A percentile compares a stretch with the other conserved stretches of the same genome.
Conservation (phyloP, 92 coral and sea anemone species). For the Porites divaricata region DNA sequence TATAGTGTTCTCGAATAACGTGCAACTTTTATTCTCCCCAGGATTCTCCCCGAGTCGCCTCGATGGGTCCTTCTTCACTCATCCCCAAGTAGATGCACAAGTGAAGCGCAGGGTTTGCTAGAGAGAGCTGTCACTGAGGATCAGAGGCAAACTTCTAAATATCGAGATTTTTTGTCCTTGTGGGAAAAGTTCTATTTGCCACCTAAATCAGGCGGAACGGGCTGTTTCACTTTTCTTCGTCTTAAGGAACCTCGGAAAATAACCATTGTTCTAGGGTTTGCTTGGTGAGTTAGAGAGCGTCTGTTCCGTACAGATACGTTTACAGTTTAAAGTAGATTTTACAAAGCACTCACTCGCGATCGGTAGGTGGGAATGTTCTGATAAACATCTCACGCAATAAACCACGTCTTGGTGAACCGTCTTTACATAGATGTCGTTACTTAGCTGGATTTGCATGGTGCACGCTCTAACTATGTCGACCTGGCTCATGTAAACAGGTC, state of each 20-base stretch:
- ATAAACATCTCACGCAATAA: too few species aligned
- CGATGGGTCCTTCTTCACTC: conserved; percentile 76
- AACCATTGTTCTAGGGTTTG: conserved; percentile 47
- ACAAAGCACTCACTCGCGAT: too few species aligned
- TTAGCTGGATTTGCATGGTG: too few species aligned
- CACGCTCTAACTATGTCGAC: too few species aligned
- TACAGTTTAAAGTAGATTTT: neutral
- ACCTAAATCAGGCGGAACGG: conserved; percentile 9
- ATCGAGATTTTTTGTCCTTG: conserved; percentile 40
- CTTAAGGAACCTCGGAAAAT: conserved; percentile 56
- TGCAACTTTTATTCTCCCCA: neutral
- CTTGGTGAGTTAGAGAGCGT: conserved; percentile 48
- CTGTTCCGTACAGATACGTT: neutral
- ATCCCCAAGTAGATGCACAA: conserved; percentile 17
- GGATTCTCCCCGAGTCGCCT: conserved; percentile 81
- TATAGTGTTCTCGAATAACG: neutral
- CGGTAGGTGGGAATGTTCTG: too few species aligned
- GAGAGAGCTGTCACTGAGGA: conserved; percentile 61
- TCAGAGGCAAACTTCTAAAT: conserved; percentile 17
- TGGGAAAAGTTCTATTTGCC: conserved; percentile 37
- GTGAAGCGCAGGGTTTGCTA: conserved; percentile 73
- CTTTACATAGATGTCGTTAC: too few species aligned
- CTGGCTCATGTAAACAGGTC: too few species aligned
- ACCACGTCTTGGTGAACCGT: too few species aligned
- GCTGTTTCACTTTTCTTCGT: conserved; percentile 65